These are phyloP conservation scores for Myotis planiceps DNA, from an alignment of 2,797 vertebrate species.

Conservation along the genomic window DNA sequence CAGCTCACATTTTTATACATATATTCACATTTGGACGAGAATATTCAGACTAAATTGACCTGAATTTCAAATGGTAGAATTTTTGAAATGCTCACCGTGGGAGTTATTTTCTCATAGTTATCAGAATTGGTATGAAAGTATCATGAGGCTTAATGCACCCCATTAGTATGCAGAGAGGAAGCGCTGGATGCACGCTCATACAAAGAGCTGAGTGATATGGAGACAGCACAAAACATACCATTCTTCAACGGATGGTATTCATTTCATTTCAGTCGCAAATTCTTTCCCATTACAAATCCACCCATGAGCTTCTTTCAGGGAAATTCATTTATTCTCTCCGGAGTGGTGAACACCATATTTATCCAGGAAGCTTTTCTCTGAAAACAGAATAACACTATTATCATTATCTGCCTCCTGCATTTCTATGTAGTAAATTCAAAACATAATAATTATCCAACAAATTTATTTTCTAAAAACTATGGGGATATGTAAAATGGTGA, in stretches of 20 bases:
- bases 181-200: constrained; percentile 28
- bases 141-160: constrained; percentile 60
- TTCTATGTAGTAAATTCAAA: constrained; percentile 39
- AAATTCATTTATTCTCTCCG: constrained; percentile 63
- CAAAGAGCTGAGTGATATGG: constrained; percentile 61
- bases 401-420: not conserved
- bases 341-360: constrained; percentile 24
- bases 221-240: constrained; percentile 57
- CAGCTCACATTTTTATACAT: constrained; percentile 26
- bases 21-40: not conserved
- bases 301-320: constrained; percentile 52
- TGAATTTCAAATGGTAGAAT: constrained; percentile 36
- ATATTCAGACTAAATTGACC: constrained; percentile 54
- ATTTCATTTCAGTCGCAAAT: constrained; percentile 68
- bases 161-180: constrained; percentile 58
- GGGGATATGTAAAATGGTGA: not conserved
- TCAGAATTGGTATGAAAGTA: constrained; percentile 55
- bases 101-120: constrained; percentile 38
- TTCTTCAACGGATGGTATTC: constrained; percentile 53
- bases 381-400: constrained; percentile 57
- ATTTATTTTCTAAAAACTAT: constrained; percentile 18
- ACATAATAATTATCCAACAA: constrained; percentile 26
- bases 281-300: constrained; percentile 60
- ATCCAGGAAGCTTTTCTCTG: constrained; percentile 41
- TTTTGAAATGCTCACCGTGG: constrained; percentile 51